phyloP scores from a whole-genome alignment of 2,113 vertebrate species.

The Dryoscopus gambensis region DNA sequence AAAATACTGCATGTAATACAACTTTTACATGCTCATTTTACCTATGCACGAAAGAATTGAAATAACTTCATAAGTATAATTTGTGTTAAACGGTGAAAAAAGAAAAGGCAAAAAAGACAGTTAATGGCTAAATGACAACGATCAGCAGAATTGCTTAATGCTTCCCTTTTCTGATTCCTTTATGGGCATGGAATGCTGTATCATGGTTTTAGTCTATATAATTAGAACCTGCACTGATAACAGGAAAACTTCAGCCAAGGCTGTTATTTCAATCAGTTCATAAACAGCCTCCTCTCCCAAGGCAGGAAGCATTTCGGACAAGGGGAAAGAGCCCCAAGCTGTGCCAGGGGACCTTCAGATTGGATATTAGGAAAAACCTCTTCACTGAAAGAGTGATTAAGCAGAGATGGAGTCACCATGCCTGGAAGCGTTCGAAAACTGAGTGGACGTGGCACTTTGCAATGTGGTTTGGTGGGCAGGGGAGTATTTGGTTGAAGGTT shows the following conservation, averaged over 20 bases:
- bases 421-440: not conserved
- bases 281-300: not conserved
- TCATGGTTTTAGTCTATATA: constrained; percentile 46
- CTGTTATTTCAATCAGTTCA: constrained; percentile 34
- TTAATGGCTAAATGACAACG: constrained; percentile 11
- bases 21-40: not conserved
- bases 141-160: constrained; percentile 22
- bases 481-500: not conserved
- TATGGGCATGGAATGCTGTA: constrained; percentile 48
- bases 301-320: not conserved
- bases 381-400: not conserved
- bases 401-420: not conserved
- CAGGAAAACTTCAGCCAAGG: constrained; percentile 45
- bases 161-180: constrained; percentile 31
- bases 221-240: constrained; percentile 59
- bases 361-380: not conserved
- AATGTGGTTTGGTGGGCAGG: not conserved
- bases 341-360: not conserved
- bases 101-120: constrained; percentile 1
- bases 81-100: not conserved
- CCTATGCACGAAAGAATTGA: not conserved
- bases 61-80: not conserved
- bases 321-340: not conserved
- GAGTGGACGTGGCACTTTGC: not conserved
- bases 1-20: not conserved